Conservation (phyloP, 1,140 invertebrate genomes). For the Drosophila nebulosa region DNA sequence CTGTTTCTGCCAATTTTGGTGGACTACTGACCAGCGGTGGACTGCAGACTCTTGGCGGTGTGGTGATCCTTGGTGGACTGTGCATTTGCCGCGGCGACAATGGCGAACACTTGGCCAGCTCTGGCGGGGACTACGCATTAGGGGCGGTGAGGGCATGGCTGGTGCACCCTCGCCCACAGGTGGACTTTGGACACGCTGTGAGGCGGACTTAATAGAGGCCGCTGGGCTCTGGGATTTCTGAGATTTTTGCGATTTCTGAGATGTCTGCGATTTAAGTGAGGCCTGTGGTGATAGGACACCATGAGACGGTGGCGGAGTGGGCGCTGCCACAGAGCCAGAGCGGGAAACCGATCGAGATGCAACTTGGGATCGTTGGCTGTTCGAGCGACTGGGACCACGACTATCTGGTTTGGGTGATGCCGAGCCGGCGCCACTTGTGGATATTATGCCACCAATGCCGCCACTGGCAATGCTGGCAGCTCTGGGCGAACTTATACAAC, state of each 20-base stretch:
- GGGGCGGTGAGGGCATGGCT: slow-evolving; percentile 71
- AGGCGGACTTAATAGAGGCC: slow-evolving; percentile 57
- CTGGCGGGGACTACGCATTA: slow-evolving; percentile 65
- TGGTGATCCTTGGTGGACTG: slow-evolving; percentile 73
- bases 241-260: slow-evolving; percentile 7
- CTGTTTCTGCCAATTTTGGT: slow-evolving; percentile 60
- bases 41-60: slow-evolving; percentile 72
- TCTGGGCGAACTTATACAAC: slow-evolving; percentile 58
- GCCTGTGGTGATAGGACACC: slow-evolving; percentile 53
- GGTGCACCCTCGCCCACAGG: slow-evolving; percentile 65
- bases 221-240: slow-evolving; percentile 31
- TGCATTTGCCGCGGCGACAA: slow-evolving; percentile 65
- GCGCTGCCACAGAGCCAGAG: slow-evolving; percentile 23
- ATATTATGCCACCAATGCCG: slow-evolving; percentile 44
- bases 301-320: slow-evolving; percentile 26
- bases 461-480: slow-evolving; percentile 65
- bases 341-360: slow-evolving; percentile 30
- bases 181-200: slow-evolving; percentile 65
- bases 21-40: slow-evolving; percentile 74
- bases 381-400: slow-evolving; percentile 64
- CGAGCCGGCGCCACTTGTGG: slow-evolving; percentile 5
- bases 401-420: slow-evolving; percentile 49
- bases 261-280: slow-evolving; percentile 47
- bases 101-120: slow-evolving; percentile 33
- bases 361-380: slow-evolving; percentile 56